Evolutionary conservation across 2,797 vertebrate species (phyloP), one percentile per base, ranked within the genome.

Genomic region (Chelon labrosus): DNA sequence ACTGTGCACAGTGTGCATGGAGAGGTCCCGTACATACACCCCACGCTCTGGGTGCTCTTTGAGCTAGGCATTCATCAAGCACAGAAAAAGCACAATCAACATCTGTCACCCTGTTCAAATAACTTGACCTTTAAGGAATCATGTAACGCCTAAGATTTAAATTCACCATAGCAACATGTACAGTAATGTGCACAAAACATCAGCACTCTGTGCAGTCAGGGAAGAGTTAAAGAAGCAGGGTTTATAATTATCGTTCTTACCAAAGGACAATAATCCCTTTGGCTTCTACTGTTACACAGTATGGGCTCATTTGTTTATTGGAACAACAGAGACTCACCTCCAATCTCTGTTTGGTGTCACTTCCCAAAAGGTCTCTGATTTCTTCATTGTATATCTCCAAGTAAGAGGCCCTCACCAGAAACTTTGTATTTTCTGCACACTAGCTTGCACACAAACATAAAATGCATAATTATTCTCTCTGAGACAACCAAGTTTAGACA

Each of bases 381-480:
- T 97, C 96, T 86, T 98, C 96, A 0, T 95, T 97, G 93, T 96
- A 97, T 83, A 98, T 98, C 90, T 98, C 96, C 81, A 98, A 90
- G 89, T 93, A 97, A 52, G 97, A 97, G 16, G 95, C 95, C 85
- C 96, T 94, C 65, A 97, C 95, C 79, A 97, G 91, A 88, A 98
- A 96, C 78, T 96, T 97, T 8, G 96, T 93, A 31, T 96, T 96
- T 91, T 97, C 97, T 64, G 97, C 95, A 91, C 96, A 96, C 97
- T 98, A 83, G 37, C 47, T 76, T 70, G 57, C 67, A 79, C 47
- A 88, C 20, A 84, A 19, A 76, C 73, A 85, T 7, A 73, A 62
- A 2, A 64, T 3, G 41, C 4, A 46, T 0, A 27, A 51, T 25
- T 7, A 55, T 25, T 55, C 5, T 31, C 11, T 38, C 7, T 35